Conservation (phyloP, 2,888 invertebrate genomes). For the Andrena flavipes region DNA sequence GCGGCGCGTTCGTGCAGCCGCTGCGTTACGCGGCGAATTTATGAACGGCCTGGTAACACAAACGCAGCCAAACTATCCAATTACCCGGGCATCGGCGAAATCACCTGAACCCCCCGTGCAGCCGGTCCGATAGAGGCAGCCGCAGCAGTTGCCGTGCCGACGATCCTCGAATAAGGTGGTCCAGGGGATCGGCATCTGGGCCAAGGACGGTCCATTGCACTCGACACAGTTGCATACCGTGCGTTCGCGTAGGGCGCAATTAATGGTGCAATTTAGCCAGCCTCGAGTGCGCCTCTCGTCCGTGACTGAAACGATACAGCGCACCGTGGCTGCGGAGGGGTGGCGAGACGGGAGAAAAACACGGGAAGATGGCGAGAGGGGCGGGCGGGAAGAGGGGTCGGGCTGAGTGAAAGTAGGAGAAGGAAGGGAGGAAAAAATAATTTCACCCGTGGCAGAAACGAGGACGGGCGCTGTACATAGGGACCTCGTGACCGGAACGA, state of each 20-base stretch:
- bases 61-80: slow-evolving; percentile 38
- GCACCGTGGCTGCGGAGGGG: neutral
- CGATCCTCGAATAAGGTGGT: slow-evolving; percentile 44
- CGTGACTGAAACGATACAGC: slow-evolving; percentile 50
- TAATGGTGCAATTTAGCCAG: slow-evolving; percentile 73
- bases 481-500: slow-evolving; percentile 66
- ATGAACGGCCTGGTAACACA: neutral
- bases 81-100: slow-evolving; percentile 34
- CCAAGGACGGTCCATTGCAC: slow-evolving; percentile 74
- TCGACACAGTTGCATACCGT: slow-evolving; percentile 71
- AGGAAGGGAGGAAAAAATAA: slow-evolving; percentile 45
- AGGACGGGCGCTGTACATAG: slow-evolving; percentile 52
- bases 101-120: slow-evolving; percentile 17
- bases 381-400: neutral
- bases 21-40: slow-evolving; percentile 20
- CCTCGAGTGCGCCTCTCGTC: slow-evolving; percentile 61
- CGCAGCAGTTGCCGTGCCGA: slow-evolving; percentile 1
- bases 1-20: neutral
- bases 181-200: slow-evolving; percentile 67
- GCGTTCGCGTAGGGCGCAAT: slow-evolving; percentile 63
- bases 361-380: neutral
- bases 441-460: slow-evolving; percentile 49
- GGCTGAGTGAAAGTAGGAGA: neutral
- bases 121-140: neutral
- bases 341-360: neutral